A percentile compares a stretch with the other conserved stretches of the same genome.
Conservation (phyloP, 2,797 vertebrate species). For the Karalla daura region DNA sequence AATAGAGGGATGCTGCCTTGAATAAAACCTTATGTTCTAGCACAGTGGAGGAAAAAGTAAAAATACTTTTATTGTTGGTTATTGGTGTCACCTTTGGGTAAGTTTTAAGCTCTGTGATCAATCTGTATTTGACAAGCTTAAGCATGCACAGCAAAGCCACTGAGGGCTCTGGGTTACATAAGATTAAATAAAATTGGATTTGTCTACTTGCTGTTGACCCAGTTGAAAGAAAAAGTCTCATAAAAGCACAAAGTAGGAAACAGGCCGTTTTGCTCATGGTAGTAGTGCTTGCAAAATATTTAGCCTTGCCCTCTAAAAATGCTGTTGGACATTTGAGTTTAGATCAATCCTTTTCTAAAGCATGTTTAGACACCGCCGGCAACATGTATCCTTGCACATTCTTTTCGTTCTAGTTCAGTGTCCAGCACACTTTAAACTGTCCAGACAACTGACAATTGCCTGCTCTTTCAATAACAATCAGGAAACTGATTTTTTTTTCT, state of each 20-base stretch:
- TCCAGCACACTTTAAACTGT: not conserved
- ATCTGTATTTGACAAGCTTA: slow-evolving; percentile 43
- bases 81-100: slow-evolving; percentile 26
- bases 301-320: no score
- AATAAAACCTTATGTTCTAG: not conserved
- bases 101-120: slow-evolving; percentile 39
- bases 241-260: slow-evolving; percentile 22
- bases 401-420: not conserved
- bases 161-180: slow-evolving; percentile 40
- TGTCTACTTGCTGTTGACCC: slow-evolving; percentile 48
- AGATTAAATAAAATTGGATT: slow-evolving; percentile 53
- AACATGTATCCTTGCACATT: not conserved
- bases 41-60: slow-evolving; percentile 2
- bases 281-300: no score
- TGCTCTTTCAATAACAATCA: not conserved
- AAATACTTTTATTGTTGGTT: slow-evolving; percentile 17
- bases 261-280: not conserved
- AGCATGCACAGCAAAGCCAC: slow-evolving; percentile 33
- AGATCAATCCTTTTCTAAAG: not conserved
- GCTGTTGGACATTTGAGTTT: slow-evolving; percentile 14
- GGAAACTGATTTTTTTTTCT: not conserved
- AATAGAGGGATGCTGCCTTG: not conserved
- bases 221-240: slow-evolving; percentile 47
- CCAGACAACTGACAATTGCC: not conserved
- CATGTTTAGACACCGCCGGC: not conserved